Conservation (phyloP, 2,113 vertebrate genomes). For the Dendrocopos noguchii region DNA sequence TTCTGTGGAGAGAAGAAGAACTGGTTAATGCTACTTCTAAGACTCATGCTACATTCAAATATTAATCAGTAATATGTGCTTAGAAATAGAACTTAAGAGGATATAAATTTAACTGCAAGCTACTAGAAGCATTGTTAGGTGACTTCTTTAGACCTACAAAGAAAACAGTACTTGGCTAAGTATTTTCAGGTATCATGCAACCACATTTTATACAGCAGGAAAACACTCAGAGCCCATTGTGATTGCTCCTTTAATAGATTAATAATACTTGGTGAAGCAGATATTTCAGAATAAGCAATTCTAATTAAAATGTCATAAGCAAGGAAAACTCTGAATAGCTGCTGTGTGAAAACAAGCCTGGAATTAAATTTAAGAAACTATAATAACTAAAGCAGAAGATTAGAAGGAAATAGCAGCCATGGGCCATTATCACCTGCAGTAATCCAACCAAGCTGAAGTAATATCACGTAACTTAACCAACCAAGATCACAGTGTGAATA, state of each 20-base stretch:
- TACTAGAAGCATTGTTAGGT: background rate
- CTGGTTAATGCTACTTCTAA: background rate
- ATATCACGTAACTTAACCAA: background rate
- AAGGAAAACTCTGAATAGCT: background rate
- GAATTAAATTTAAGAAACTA: background rate
- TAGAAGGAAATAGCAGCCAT: background rate
- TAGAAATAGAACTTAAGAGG: background rate
- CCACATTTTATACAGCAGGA: background rate
- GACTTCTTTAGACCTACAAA: background rate
- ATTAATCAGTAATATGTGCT: background rate
- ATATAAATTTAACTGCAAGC: background rate
- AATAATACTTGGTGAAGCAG: background rate
- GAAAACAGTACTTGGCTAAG: background rate
- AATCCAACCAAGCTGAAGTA: background rate
- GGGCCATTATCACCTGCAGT: background rate
- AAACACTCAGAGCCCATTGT: background rate
- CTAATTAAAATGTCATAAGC: background rate
- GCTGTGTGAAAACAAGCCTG: background rate
- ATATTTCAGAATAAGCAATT: background rate
- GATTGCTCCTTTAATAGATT: background rate
- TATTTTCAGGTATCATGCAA: background rate
- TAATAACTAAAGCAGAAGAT: background rate
- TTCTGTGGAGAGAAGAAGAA: slow-evolving; percentile 78
- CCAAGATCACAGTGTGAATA: background rate
- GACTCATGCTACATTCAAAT: background rate